phyloP scores from a whole-genome alignment of 2,888 invertebrate species.

The Phorcus lineatus region DNA sequence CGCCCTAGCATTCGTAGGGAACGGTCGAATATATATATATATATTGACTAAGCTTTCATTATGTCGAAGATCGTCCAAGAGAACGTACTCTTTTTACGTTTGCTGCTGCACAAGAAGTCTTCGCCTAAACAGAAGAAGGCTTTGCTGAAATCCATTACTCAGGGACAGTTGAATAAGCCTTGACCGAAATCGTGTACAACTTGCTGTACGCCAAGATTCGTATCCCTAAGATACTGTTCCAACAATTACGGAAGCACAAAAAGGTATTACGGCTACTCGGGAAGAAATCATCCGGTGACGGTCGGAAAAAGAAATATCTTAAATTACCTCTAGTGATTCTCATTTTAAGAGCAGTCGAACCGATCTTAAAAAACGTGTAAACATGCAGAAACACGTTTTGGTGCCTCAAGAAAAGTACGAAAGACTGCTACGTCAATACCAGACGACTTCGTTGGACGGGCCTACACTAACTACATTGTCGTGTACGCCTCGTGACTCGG shows the following conservation, averaged over 20 bases:
- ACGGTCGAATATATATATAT: no score
- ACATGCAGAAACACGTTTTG: neutral
- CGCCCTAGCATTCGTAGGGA: no score
- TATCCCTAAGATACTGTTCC: neutral
- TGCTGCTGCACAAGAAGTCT: neutral
- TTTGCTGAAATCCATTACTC: neutral
- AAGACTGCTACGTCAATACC: neutral
- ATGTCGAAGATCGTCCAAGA: neutral
- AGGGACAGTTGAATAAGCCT: slow-evolving; percentile 6
- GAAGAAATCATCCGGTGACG: neutral
- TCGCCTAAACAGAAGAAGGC: neutral
- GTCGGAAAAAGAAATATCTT: neutral
- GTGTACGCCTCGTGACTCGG: neutral
- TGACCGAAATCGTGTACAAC: neutral
- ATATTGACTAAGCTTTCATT: neutral
- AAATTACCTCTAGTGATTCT: neutral
- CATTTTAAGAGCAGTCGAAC: neutral
- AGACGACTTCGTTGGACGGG: neutral
- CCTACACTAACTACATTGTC: no score
- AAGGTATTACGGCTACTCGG: neutral
- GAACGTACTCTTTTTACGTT: neutral
- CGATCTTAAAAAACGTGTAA: neutral
- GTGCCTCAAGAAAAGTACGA: slow-evolving; percentile 6
- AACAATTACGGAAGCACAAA: neutral
- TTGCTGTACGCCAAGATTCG: neutral